These are phyloP conservation scores for Kryptolebias ocellatus DNA, from an alignment of 2,797 vertebrate species.

Conservation along the genomic window DNA sequence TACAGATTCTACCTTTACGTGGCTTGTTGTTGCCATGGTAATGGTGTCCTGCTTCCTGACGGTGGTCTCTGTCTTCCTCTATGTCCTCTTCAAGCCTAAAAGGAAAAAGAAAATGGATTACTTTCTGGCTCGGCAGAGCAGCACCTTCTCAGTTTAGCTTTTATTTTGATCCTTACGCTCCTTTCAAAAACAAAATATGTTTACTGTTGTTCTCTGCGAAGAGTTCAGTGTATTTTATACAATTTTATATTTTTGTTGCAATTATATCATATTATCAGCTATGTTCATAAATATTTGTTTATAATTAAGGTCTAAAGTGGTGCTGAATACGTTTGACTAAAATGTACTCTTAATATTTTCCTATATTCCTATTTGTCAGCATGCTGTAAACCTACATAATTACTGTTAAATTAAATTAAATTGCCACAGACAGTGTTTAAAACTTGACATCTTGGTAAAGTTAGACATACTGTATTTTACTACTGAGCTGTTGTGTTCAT, in stretches of 20 bases:
- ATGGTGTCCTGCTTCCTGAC: slow-evolving; percentile 60
- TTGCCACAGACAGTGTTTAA: no score
- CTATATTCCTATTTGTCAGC: no score
- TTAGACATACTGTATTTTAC: not conserved
- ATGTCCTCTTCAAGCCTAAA: slow-evolving; percentile 62
- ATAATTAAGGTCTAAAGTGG: no score
- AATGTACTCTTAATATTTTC: no score
- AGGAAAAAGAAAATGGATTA: slow-evolving; percentile 72
- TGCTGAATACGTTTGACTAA: no score
- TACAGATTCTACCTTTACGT: slow-evolving; percentile 66
- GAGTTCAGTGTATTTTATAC: not conserved
- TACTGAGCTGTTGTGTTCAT: not conserved
- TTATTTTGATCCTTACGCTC: not conserved
- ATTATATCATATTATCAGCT: no score
- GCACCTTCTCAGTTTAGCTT: slow-evolving; percentile 54
- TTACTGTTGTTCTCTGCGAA: not conserved
- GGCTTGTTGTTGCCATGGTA: slow-evolving; percentile 58
- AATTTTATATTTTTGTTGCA: no score
- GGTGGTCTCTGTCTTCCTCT: slow-evolving; percentile 71
- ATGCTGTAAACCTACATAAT: no score
- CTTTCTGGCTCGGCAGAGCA: slow-evolving; percentile 74
- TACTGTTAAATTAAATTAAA: no score
- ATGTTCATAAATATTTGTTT: no score
- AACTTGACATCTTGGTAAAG: no score
- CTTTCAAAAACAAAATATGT: not conserved